Percentiles rank a stretch among this genome's conserved stretches.
Evolutionary conservation across 2,888 invertebrate species (phyloP).

Genomic region (Galerucella calmariensis): DNA sequence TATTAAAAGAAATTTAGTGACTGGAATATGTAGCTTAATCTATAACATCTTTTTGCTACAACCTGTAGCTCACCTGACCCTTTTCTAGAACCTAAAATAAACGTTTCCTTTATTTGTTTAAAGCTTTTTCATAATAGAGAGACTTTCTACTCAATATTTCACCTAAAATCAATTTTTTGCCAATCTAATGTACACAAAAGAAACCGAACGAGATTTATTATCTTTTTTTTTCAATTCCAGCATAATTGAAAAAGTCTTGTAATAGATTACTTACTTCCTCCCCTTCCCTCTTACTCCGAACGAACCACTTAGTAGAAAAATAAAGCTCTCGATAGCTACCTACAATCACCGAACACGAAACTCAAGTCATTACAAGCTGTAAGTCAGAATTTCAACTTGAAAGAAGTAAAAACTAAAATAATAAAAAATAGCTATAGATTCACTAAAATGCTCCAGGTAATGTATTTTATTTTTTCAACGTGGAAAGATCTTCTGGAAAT

Average conservation of each 20-base stretch:
- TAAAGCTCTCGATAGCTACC: constrained; percentile 18
- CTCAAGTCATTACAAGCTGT: constrained; percentile 17
- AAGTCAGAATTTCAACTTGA: constrained; percentile 18
- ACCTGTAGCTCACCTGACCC: no score
- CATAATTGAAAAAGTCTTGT: constrained; percentile 1
- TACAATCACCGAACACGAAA: constrained; percentile 25
- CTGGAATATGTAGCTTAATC: no score
- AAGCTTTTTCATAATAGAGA: no score
- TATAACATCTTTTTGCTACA: no score
- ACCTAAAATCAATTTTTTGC: no score
- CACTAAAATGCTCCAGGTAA: neutral
- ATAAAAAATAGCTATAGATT: neutral
- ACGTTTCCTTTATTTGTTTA: no score
- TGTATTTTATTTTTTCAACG: neutral
- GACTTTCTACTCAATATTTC: no score
- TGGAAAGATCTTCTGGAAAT: no score
- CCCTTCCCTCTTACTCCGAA: constrained; percentile 8
- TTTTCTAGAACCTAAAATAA: no score
- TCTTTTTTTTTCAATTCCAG: constrained; percentile 1
- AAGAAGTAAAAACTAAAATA: constrained; percentile 24
- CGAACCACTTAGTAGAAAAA: constrained; percentile 13
- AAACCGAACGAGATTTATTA: neutral
- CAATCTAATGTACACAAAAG: no score
- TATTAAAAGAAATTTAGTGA: no score
- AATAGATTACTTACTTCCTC: constrained; percentile 7